Conservation (phyloP, 2,888 invertebrate species). For the Trichopria drosophilae region DNA sequence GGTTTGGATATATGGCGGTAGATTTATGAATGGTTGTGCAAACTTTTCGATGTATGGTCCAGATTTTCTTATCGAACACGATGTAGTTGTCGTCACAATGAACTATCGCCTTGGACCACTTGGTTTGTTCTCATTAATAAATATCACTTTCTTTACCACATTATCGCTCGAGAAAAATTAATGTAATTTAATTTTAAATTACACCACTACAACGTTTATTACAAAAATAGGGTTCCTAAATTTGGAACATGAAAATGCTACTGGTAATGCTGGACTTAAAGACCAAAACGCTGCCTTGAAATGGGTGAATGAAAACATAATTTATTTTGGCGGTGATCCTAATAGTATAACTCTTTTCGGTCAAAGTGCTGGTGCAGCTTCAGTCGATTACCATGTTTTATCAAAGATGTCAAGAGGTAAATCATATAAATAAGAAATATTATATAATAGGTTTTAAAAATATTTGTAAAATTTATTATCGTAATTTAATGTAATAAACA, state of each 20-base stretch:
- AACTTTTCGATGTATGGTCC: constrained; percentile 34
- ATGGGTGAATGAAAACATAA: constrained; percentile 41
- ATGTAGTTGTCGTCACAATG: constrained; percentile 39
- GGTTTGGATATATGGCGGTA: constrained; percentile 43
- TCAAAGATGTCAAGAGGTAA: constrained; percentile 36
- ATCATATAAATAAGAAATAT: no score
- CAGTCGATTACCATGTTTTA: constrained; percentile 35
- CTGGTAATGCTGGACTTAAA: constrained; percentile 44
- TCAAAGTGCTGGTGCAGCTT: constrained; percentile 39
- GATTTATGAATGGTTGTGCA: constrained; percentile 29
- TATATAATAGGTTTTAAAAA: no score
- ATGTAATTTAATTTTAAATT: no score
- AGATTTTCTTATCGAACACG: constrained; percentile 41
- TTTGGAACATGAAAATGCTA: constrained; percentile 32
- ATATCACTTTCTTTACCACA: no score
- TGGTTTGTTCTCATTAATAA: no score
- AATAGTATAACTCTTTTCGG: constrained; percentile 42
- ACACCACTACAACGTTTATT: no score
- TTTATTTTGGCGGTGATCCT: constrained; percentile 40
- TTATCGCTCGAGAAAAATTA: no score
- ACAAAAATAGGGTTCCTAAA: constrained; percentile 35
- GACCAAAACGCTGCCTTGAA: constrained; percentile 40
- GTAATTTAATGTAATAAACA: no score
- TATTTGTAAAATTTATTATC: no score
- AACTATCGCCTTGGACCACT: constrained; percentile 44